Conservation (phyloP, 1,140 invertebrate genomes). For the Caerostris darwini region DNA sequence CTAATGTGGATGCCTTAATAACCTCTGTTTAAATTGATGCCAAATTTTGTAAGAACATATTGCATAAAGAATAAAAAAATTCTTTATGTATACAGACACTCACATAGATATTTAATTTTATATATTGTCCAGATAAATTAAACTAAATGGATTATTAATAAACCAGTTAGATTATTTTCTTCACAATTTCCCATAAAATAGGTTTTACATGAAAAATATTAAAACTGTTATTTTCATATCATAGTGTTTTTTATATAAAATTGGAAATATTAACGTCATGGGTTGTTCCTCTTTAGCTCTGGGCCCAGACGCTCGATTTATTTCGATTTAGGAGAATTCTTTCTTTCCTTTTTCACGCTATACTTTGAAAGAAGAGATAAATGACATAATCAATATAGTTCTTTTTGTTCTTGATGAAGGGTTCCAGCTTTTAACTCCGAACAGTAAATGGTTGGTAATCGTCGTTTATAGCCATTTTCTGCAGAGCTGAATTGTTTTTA, state of each 20-base stretch:
- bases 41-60: too few species aligned
- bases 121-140: too few species aligned
- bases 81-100: too few species aligned
- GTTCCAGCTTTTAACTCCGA: background rate
- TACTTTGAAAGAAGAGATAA: background rate
- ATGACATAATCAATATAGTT: slow-evolving; percentile 10
- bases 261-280: background rate
- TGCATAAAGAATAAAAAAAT: too few species aligned
- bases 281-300: slow-evolving; percentile 6
- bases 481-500: background rate
- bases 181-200: too few species aligned
- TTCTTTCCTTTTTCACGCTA: background rate
- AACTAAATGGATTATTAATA: too few species aligned
- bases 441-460: background rate
- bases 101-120: too few species aligned
- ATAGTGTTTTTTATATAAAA: background rate
- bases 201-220: background rate
- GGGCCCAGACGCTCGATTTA: background rate
- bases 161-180: too few species aligned
- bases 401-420: background rate
- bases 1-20: too few species aligned
- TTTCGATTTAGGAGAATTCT: background rate
- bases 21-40: too few species aligned
- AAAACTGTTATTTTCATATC: background rate
- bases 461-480: background rate